Conservation (phyloP, 30 jellyfish, hydroid and myxozoan species). For the Sanderia malayensis region DNA sequence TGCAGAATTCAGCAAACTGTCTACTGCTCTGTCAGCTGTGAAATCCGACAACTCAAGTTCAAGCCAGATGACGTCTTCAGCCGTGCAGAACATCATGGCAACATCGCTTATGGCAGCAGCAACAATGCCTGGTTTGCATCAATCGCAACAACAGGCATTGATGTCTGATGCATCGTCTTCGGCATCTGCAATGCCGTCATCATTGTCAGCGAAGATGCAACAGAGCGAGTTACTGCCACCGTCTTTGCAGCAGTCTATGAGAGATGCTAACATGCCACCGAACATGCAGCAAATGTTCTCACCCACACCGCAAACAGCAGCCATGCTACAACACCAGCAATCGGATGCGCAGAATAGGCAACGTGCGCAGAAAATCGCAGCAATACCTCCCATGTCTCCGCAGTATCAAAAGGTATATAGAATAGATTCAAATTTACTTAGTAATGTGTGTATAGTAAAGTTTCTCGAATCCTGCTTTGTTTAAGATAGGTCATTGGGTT, state of each 20-base stretch:
- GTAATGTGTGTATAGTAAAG: too few relatives aligned
- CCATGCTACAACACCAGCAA: constrained; percentile 20
- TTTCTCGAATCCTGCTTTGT: too few relatives aligned
- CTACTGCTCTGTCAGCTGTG: too few relatives aligned
- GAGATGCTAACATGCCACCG: not conserved
- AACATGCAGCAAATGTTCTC: constrained; percentile 45
- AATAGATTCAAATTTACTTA: too few relatives aligned
- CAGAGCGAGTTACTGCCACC: not conserved
- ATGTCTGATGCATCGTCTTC: not conserved
- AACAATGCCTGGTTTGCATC: too few relatives aligned
- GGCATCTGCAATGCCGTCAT: not conserved
- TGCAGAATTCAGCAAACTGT: not conserved
- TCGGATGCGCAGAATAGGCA: constrained; percentile 24
- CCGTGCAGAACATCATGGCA: not conserved
- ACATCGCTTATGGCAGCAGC: too few relatives aligned
- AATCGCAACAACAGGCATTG: not conserved
- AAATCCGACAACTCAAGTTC: not conserved
- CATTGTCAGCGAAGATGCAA: not conserved
- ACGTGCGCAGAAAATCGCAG: constrained; percentile 28
- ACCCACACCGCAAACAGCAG: constrained; percentile 19
- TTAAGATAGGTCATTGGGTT: too few relatives aligned
- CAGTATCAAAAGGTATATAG: constrained; percentile 93
- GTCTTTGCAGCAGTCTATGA: not conserved
- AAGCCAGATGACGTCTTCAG: not conserved
- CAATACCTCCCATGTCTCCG: constrained; percentile 76